Conservation (phyloP, 1,140 invertebrate species). For the Dryas iulia region DNA sequence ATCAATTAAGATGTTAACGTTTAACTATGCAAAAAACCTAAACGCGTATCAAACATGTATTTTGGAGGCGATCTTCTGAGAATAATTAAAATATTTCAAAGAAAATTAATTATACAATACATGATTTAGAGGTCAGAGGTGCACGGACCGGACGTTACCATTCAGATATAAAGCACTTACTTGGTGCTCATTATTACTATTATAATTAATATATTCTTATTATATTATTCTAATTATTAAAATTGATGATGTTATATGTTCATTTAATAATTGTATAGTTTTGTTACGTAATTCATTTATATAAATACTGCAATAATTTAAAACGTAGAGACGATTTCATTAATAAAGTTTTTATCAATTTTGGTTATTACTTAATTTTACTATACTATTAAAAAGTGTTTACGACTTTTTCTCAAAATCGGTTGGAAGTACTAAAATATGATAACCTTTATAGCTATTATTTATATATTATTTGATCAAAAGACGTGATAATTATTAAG, state of each 20-base stretch:
- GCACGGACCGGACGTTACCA: slow-evolving; percentile 6
- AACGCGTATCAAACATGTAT: slow-evolving; percentile 15
- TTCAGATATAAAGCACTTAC: slow-evolving; percentile 4
- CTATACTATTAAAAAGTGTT: no score
- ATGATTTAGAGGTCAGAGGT: slow-evolving; percentile 22
- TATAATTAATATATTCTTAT: background rate
- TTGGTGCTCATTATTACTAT: background rate
- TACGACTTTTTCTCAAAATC: no score
- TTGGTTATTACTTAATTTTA: no score
- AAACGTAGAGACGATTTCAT: no score
- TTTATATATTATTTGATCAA: background rate
- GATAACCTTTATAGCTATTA: no score
- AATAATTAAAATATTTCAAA: slow-evolving; percentile 15
- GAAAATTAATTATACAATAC: background rate
- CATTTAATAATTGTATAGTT: background rate
- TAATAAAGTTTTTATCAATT: no score
- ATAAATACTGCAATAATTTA: no score
- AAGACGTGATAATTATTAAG: background rate
- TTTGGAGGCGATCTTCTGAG: slow-evolving; percentile 16
- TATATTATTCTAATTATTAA: background rate
- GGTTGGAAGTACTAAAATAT: no score
- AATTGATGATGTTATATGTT: background rate
- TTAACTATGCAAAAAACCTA: slow-evolving; percentile 1
- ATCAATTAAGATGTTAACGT: background rate
- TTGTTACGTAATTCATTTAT: background rate